Base-by-base conservation (phyloP, 2,888 invertebrate species). In the Holacanthella duospinosa region DNA sequence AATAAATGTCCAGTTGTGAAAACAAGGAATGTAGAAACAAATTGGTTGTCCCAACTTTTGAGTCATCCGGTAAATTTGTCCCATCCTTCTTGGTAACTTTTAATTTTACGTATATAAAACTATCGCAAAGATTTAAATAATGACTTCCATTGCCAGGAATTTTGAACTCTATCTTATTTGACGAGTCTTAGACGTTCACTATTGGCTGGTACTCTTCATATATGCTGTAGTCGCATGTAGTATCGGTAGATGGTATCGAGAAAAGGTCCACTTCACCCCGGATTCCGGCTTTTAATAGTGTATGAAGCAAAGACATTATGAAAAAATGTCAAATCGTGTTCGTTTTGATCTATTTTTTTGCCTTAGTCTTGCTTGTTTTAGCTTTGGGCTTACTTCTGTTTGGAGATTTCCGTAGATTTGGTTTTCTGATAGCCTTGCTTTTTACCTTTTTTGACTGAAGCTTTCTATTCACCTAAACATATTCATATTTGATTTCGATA, bases 151-250 rank as follows among this genome's bases (percentile, higher is more conserved):
- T 63, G 26, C 60, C 62, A 25, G 61, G 43, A 16, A 68, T 44
- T 25, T 65, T 12, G 53, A 70, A 70, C 43, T 70, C 70, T 27
- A 70, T 6, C 55, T 65, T 67, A 59, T 63, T 44, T 43, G 61
- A 43, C 0, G 44, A 59, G 25, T 68, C 66, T 36, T 62, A 29
- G 2, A 68, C 65, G 43, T 66, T 68, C 0, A 66, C 66, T 19
- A 64, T 6, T 6, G 69, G 69, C 61, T 69, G 68, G 27, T 66
- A 66, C 61, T 66, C 69, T 12, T 58, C 36, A 53, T 65, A 68
- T 36, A 68, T 55, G 2, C 59, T 63, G n/a, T 25, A 53, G n/a
- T 69, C 69, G 6, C 58, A 28, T 16, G 66, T 61, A 21, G 68
- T 68, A 26, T 68, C 67, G 1, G 67, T 68, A 2, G 62, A 26